Base-by-base conservation (phyloP, 2,797 vertebrate species). In the Fistularia tabacaria region DNA sequence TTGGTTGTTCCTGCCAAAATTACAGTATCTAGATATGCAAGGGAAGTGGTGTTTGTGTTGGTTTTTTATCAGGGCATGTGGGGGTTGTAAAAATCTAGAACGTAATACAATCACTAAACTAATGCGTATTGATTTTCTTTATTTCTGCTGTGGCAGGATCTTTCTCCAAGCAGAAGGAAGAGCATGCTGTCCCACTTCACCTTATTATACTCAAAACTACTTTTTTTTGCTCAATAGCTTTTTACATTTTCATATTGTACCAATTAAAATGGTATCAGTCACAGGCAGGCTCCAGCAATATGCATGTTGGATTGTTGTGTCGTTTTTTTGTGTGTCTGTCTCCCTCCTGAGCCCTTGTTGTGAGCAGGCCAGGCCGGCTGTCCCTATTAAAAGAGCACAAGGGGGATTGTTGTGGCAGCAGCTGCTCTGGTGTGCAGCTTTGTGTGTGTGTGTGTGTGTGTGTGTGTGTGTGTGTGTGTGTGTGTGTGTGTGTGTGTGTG, bases 361-460 rank as follows among this genome's bases (percentile, higher is more conserved):
- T 82, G 68, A 70, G 74, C 54, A 51, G 64, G 58, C 66, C 67
- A 48, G 62, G 63, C 76, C 55, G 76, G 72, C 82, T 59, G 39
- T 68, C 77, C 70, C 62, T 68, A 82, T 82, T 84, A 85, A 86
- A 82, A 69, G 71, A 85, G 86, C 77, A 89, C 86, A 89, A 89
- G 81, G 80, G 87, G 72, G 80, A 84, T 83, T 89, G 87, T 89
- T 87, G 82, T 86, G 81, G 85, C 72, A 87, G 87, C 84, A 88
- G 85, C 87, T 89, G 86, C 75, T 83, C 69, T 71, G 64, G 60
- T 78, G 77, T 77, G 69, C 56, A 59, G 50, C n/a, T 48, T 39
- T 57, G 56, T 45, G 62, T 59, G 60, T 64, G 68, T 66, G 59
- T 73, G 3, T 65, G 57, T 62, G 43, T 64, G 55, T 63, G 50